Base-by-base conservation (phyloP, 2,888 invertebrate genomes). In the Drosophila sordidapex region DNA sequence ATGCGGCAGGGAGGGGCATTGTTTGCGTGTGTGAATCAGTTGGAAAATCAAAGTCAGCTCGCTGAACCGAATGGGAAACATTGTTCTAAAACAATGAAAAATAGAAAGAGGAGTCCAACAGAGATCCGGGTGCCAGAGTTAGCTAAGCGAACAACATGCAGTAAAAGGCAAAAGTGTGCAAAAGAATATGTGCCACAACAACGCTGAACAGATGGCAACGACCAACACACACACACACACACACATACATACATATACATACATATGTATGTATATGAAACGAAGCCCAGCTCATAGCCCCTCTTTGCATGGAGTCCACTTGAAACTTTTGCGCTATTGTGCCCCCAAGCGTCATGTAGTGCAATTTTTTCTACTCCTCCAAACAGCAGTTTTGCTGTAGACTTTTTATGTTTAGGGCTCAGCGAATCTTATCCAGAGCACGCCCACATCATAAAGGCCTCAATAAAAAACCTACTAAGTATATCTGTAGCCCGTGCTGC, bases 111-210 rank as follows among this genome's bases (percentile, higher is more conserved):
- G 48, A 62, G 43, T 64, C 53, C 64, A 71, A 53, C 72, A 64
- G 68, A 62, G 69, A 61, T 46, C 58, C 52, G 40, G 46, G 15
- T 46, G 46, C 46, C 46, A 46, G 15, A 46, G 46, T 25, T 46
- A 59, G 56, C 69, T 56, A 70, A 63, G 68, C 67, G 58, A 81
- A 72, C 80, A 82, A 74, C 73, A 80, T 77, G 85, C 82, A 84
- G 82, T 89, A 85, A 87, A 87, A 87, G 89, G 87, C 82, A 89
- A 87, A 85, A 89, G 83, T 87, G 83, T n/a, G n/a, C n/a, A n/a
- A n/a, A n/a, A n/a, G 85, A 86, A 87, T 86, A 85, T 89, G 88
- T 87, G 90, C 81, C 88, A 89, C 81, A 89, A 89, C 81, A 89
- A 69, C 78, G 82, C 73, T 74, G 85, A 87, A 80, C 89, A 85